A percentile compares a stretch with the other conserved stretches of the same genome.
These are phyloP conservation scores for Melinopterus prodromus DNA, from an alignment of 2,888 invertebrate genomes.

Conservation along the genomic window DNA sequence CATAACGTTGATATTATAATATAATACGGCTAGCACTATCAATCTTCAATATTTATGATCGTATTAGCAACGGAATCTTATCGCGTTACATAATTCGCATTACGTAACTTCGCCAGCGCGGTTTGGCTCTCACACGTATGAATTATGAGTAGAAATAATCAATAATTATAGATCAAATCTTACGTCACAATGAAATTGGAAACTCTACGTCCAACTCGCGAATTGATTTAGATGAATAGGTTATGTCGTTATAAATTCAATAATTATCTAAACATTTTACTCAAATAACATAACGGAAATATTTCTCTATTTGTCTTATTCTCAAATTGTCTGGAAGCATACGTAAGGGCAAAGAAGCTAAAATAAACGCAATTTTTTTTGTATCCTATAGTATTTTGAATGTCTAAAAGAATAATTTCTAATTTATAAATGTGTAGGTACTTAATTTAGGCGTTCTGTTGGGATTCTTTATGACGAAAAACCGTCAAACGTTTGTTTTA, in stretches of 20 bases:
- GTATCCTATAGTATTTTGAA: neutral
- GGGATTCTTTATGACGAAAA: slow-evolving; percentile 7
- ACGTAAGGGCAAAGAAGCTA: too few relatives aligned
- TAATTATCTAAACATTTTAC: neutral
- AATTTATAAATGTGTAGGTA: slow-evolving; percentile 13
- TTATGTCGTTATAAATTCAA: neutral
- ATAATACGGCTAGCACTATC: neutral
- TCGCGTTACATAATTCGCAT: neutral
- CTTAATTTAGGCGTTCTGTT: slow-evolving; percentile 9
- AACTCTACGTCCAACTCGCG: neutral
- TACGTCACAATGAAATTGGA: slow-evolving; percentile 21
- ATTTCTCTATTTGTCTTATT: too few relatives aligned
- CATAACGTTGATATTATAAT: neutral
- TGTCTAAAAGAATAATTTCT: neutral
- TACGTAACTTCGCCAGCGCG: neutral
- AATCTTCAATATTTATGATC: neutral
- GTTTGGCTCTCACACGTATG: neutral
- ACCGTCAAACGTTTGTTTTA: slow-evolving; percentile 20
- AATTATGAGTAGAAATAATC: slow-evolving; percentile 9
- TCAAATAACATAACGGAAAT: neutral
- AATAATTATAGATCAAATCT: slow-evolving; percentile 19
- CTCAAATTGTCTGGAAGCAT: too few relatives aligned
- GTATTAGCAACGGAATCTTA: slow-evolving; percentile 4
- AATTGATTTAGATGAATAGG: neutral
- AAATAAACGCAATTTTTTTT: neutral